Evolutionary conservation across 1,140 invertebrate species (phyloP).

Genomic region (Calephelis nemesis): DNA sequence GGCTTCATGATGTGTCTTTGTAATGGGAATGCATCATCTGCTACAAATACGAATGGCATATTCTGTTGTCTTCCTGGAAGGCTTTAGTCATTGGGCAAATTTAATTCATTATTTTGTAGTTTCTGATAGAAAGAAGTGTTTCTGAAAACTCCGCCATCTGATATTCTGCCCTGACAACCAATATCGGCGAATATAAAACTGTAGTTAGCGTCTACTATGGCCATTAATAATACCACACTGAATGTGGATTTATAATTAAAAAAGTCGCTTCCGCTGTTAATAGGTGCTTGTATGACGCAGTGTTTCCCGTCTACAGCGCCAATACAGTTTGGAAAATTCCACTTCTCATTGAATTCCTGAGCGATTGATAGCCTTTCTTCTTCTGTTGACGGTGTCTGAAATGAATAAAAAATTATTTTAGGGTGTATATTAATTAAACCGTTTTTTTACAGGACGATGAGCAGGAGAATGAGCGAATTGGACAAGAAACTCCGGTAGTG

Average conservation of each 20-base stretch:
- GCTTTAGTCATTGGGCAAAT: constrained; percentile 12
- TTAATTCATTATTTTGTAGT: constrained; percentile 3
- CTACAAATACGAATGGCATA: constrained; percentile 42
- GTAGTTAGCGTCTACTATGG: constrained; percentile 1
- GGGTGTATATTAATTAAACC: constrained; percentile 20
- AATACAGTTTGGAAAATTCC: constrained; percentile 19
- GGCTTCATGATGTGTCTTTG: constrained; percentile 28
- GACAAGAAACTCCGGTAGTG: constrained; percentile 23
- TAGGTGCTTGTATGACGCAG: constrained; percentile 18
- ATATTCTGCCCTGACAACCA: constrained; percentile 19
- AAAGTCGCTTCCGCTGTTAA: constrained; percentile 15
- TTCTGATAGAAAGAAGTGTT: constrained; percentile 14
- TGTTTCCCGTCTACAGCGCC: constrained; percentile 18
- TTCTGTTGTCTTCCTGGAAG: constrained; percentile 29
- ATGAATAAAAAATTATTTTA: no score
- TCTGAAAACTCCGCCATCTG: constrained; percentile 23
- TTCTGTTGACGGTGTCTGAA: constrained; percentile 25
- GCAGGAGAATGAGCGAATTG: constrained; percentile 24
- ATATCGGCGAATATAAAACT: constrained; percentile 16
- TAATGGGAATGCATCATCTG: constrained; percentile 47
- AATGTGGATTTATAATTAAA: constrained; percentile 18
- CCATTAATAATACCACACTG: constrained; percentile 14
- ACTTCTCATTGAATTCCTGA: constrained; percentile 25
- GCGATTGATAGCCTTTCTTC: constrained; percentile 27
- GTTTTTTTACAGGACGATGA: constrained; percentile 22